A percentile compares a stretch with the other conserved stretches of the same genome.
Evolutionary conservation across 2,888 invertebrate genomes (phyloP).

Genomic region (Drosophila vallismaia): DNA sequence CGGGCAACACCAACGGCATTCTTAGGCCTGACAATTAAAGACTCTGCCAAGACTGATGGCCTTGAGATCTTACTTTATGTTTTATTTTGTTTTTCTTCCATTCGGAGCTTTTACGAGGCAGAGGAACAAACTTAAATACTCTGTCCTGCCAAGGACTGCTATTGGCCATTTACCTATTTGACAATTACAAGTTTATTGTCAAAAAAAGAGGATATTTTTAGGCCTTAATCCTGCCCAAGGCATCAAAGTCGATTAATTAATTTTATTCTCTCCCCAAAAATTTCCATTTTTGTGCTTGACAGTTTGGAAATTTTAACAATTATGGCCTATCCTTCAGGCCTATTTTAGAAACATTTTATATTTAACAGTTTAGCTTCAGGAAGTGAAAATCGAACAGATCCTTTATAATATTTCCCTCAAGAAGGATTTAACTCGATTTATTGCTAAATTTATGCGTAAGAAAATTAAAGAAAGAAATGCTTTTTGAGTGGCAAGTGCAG

Average conservation of each 20-base stretch:
- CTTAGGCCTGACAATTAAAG: conserved; percentile 31
- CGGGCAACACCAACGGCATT: conserved; percentile 1
- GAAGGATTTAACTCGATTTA: conserved; percentile 1
- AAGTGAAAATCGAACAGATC: neutral
- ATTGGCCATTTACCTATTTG: neutral
- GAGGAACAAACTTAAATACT: neutral
- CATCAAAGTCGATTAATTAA: neutral
- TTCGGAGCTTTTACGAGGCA: neutral
- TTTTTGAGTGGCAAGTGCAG: neutral
- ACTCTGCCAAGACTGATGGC: conserved; percentile 24
- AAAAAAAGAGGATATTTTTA: neutral
- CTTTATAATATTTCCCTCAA: neutral
- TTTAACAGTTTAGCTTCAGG: neutral
- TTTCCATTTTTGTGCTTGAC: neutral
- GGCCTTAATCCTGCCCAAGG: neutral
- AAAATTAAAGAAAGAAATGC: neutral
- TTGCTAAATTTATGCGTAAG: neutral
- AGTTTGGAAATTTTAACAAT: neutral
- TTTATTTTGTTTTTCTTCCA: neutral
- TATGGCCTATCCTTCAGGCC: neutral
- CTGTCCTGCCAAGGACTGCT: neutral
- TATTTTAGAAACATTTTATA: neutral
- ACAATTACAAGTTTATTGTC: neutral
- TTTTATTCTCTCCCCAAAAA: neutral
- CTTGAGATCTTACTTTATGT: conserved; percentile 1